Conservation (phyloP, 2,888 invertebrate species). For the Parasteatoda lunata region DNA sequence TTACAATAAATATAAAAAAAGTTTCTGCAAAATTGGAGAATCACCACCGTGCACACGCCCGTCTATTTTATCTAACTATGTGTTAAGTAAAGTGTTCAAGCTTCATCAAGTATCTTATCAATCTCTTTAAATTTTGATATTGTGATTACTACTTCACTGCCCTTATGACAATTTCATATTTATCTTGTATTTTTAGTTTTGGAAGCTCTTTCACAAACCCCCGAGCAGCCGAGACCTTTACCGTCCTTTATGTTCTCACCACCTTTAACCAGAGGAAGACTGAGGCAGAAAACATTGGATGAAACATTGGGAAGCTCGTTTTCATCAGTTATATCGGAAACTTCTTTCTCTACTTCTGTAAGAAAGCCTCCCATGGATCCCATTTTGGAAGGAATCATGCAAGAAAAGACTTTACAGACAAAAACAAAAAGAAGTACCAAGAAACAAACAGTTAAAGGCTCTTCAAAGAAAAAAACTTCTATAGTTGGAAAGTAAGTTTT, state of each 20-base stretch:
- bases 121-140: too few species aligned
- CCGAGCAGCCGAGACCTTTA: conserved; percentile 17
- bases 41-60: too few species aligned
- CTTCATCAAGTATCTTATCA: too few species aligned
- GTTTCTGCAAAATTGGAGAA: too few species aligned
- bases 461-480: too few species aligned
- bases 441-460: too few species aligned
- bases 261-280: conserved; percentile 70
- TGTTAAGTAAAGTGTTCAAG: too few species aligned
- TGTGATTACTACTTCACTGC: too few species aligned
- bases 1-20: too few species aligned
- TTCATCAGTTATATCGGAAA: conserved; percentile 29
- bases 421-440: background rate
- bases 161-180: too few species aligned
- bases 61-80: too few species aligned
- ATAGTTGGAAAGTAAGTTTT: too few species aligned
- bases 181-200: conserved; percentile 20
- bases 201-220: conserved; percentile 33
- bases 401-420: conserved; percentile 11
- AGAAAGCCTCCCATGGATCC: conserved; percentile 49
- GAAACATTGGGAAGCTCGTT: conserved; percentile 51
- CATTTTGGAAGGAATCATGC: conserved; percentile 32
- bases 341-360: conserved; percentile 25
- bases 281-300: conserved; percentile 43
- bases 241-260: conserved; percentile 73